phyloP scores from a whole-genome alignment of 2,797 vertebrate genomes.

The Sarcoramphus papa region DNA sequence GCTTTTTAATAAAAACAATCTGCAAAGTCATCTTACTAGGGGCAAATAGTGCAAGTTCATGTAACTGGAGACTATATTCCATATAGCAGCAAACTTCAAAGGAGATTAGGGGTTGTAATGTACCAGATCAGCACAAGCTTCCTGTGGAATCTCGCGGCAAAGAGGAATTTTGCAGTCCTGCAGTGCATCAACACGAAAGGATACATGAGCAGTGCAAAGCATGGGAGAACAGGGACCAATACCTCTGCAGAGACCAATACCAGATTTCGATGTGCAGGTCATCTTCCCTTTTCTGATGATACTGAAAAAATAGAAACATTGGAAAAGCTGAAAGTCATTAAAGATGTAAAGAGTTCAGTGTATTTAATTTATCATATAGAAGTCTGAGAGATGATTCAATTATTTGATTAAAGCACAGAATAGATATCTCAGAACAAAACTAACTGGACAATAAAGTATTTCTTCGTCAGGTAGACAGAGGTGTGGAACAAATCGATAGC shows the following conservation, averaged over 20 bases:
- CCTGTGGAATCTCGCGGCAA: neutral
- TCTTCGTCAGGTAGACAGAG: neutral
- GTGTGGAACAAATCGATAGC: neutral
- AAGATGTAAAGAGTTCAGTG: neutral
- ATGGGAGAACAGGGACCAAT: neutral
- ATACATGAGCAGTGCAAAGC: neutral
- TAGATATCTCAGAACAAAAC: neutral
- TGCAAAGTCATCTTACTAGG: neutral
- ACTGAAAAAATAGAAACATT: neutral
- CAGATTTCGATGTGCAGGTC: neutral
- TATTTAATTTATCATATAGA: neutral
- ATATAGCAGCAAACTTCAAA: neutral
- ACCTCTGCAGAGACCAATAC: neutral
- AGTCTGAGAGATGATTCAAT: neutral
- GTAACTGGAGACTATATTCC: neutral
- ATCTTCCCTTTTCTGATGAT: neutral
- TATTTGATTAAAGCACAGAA: constrained; percentile 34
- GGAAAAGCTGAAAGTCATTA: neutral
- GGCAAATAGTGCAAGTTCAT: neutral
- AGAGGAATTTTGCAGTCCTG: neutral
- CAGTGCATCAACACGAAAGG: neutral
- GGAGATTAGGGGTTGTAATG: neutral
- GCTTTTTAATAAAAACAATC: neutral
- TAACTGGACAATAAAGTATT: constrained; percentile 9
- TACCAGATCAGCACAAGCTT: neutral